Conservation (phyloP, 2,888 invertebrate genomes). For the Lepidocyrtoides sp. region DNA sequence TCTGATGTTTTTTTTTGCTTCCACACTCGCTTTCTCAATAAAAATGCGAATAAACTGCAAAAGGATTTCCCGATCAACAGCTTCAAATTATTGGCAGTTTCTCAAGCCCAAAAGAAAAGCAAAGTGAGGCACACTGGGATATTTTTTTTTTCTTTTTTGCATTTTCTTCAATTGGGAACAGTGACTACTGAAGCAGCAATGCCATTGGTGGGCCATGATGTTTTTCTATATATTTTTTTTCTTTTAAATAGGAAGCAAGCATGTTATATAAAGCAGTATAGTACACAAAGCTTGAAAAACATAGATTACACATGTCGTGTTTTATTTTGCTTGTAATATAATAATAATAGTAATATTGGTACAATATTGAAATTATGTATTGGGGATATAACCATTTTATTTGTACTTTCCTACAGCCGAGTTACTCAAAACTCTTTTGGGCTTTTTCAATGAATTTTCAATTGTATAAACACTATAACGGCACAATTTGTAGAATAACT, state of each 20-base stretch:
- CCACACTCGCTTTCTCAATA: conserved; percentile 34
- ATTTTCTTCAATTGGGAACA: conserved; percentile 19
- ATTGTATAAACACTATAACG: neutral
- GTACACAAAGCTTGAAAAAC: neutral
- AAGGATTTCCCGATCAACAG: conserved; percentile 77
- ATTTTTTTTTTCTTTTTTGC: neutral
- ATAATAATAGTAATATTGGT: neutral
- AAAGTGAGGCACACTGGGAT: neutral
- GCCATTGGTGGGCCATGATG: neutral
- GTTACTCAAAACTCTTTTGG: no score
- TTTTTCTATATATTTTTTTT: no score
- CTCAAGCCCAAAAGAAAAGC: conserved; percentile 54
- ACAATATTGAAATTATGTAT: no score
- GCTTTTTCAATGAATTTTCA: conserved; percentile 15
- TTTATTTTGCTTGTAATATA: no score
- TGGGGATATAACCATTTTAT: no score
- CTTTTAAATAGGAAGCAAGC: neutral
- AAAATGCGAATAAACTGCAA: conserved; percentile 73
- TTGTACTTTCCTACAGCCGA: no score
- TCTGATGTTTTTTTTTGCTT: no score
- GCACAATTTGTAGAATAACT: neutral
- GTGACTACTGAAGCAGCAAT: neutral
- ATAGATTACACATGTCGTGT: neutral
- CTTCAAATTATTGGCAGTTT: conserved; percentile 74
- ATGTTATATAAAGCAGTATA: neutral